Evolutionary conservation across 92 coral and sea anemone genomes (phyloP).

Genomic region (Porites lobata): DNA sequence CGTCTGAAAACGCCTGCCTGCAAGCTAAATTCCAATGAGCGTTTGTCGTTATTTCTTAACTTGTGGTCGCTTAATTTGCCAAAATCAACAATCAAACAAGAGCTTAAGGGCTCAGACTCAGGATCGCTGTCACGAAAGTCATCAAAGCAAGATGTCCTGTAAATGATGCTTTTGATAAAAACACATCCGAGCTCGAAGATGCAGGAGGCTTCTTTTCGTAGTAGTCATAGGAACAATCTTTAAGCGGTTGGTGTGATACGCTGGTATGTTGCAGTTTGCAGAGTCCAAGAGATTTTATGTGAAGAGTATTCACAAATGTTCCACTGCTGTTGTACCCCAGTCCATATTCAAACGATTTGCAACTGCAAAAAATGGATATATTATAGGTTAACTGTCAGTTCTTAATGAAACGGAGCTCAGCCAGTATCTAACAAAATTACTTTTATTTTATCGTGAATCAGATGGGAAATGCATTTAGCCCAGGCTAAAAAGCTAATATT

Average conservation of each 20-base stretch:
- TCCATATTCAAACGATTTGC: conserved; percentile 41
- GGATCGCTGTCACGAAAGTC: background rate
- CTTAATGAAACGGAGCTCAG: no score
- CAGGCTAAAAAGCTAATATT: no score
- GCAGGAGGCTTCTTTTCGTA: conserved; percentile 37
- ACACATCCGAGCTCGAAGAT: background rate
- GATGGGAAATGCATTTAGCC: no score
- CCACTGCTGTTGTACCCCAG: conserved; percentile 23
- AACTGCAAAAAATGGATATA: background rate
- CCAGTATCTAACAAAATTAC: no score
- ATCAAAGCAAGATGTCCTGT: background rate
- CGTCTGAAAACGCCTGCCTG: no score
- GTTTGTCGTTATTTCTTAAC: no score
- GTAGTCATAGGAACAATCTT: conserved; percentile 36
- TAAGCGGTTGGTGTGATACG: background rate
- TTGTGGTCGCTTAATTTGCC: no score
- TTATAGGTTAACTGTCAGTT: no score
- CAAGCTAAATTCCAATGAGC: no score
- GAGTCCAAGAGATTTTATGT: background rate
- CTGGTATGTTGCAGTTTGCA: conserved; percentile 10
- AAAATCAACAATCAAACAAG: background rate
- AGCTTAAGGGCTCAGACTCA: background rate
- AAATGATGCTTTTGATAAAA: background rate
- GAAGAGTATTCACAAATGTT: background rate
- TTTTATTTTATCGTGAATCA: no score